Percentiles rank a stretch among this genome's conserved stretches.
These are phyloP conservation scores for Auanema freiburgensis DNA, from an alignment of 2,888 invertebrate genomes.

Conservation along the genomic window DNA sequence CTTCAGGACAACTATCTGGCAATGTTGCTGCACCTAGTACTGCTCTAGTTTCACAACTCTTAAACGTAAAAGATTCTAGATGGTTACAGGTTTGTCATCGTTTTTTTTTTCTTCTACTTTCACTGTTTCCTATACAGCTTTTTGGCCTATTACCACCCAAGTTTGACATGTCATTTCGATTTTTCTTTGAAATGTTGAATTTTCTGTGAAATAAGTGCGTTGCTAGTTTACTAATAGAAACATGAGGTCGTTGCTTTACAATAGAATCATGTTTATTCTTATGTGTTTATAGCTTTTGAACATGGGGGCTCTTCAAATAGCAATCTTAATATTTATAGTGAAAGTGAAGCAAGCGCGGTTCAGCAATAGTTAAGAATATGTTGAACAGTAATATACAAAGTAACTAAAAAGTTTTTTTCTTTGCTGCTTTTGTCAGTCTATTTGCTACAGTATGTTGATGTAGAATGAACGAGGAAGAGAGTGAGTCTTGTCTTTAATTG, in stretches of 20 bases:
- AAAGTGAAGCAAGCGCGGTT: not conserved
- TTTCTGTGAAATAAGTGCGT: too few species aligned
- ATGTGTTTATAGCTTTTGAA: slow-evolving; percentile 21
- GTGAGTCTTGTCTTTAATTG: too few species aligned
- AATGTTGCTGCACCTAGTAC: slow-evolving; percentile 27
- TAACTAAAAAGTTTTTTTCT: too few species aligned
- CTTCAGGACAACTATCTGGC: slow-evolving; percentile 13
- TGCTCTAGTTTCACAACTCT: slow-evolving; percentile 74
- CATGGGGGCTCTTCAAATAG: slow-evolving; percentile 1
- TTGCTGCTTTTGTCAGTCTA: too few species aligned
- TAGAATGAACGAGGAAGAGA: too few species aligned
- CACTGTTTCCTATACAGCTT: not conserved
- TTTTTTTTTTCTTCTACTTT: slow-evolving; percentile 17
- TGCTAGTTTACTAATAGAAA: too few species aligned
- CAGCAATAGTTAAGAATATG: too few species aligned
- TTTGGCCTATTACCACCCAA: not conserved
- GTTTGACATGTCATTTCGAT: not conserved
- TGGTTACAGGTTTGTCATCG: slow-evolving; percentile 79
- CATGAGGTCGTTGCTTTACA: not conserved
- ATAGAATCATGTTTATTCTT: slow-evolving; percentile 19
- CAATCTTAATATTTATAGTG: not conserved
- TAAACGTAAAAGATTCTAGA: slow-evolving; percentile 97
- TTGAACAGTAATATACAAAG: too few species aligned
- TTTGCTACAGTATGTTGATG: too few species aligned
- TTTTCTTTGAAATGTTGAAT: too few species aligned